These are phyloP conservation scores for Autographa pulchrina DNA, from an alignment of 2,888 invertebrate species.

Conservation along the genomic window DNA sequence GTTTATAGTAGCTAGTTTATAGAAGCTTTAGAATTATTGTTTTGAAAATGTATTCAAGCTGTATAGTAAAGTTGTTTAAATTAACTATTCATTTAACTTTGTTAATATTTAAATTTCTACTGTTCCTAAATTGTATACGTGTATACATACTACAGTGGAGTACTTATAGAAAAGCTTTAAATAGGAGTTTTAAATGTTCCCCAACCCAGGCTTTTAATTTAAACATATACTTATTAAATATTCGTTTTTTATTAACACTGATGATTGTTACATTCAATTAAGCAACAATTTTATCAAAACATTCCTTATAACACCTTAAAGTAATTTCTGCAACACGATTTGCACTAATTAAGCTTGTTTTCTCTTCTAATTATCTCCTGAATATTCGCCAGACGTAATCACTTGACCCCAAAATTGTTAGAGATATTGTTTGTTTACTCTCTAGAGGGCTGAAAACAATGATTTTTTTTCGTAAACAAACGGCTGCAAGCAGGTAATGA, in stretches of 20 bases:
- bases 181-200: no score
- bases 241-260: not conserved
- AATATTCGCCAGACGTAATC: slow-evolving; percentile 75
- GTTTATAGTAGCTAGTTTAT: slow-evolving; percentile 17
- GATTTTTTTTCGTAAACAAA: slow-evolving; percentile 78
- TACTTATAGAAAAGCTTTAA: no score
- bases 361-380: slow-evolving; percentile 75
- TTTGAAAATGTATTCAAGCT: not conserved
- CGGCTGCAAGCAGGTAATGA: slow-evolving; percentile 83
- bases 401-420: slow-evolving; percentile 83
- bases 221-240: not conserved
- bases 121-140: no score
- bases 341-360: slow-evolving; percentile 75
- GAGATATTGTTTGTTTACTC: slow-evolving; percentile 81
- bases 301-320: slow-evolving; percentile 46
- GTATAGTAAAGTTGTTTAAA: not conserved
- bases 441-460: slow-evolving; percentile 76
- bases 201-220: no score
- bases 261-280: slow-evolving; percentile 6
- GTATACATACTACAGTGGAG: no score
- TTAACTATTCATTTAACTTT: not conserved
- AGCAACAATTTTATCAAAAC: slow-evolving; percentile 38
- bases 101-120: no score
- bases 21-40: not conserved
- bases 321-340: slow-evolving; percentile 60